phyloP scores from a whole-genome alignment of 2,888 invertebrate genomes.

The Tolmerus cingulatus region DNA sequence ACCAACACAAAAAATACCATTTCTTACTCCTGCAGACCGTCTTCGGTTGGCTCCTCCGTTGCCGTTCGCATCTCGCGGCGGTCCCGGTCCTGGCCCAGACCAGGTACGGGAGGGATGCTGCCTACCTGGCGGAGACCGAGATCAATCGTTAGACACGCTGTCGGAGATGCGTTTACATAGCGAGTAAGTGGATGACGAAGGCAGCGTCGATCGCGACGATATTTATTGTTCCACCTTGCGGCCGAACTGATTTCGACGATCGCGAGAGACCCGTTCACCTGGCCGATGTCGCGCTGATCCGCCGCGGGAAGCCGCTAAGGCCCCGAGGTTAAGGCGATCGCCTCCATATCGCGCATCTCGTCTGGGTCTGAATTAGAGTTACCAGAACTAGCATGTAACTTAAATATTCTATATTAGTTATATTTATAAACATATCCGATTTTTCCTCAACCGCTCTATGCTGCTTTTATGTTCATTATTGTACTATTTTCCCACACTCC shows the following conservation, averaged over 20 bases:
- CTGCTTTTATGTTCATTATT: too few species aligned
- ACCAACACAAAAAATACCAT: conserved; percentile 7
- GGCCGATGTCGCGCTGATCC: conserved; percentile 29
- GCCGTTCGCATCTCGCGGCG: background rate
- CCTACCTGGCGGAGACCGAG: background rate
- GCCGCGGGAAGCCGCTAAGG: background rate
- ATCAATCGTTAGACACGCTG: conserved; percentile 38
- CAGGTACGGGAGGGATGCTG: background rate
- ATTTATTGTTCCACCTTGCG: conserved; percentile 42
- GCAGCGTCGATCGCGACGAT: conserved; percentile 32
- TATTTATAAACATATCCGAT: too few species aligned
- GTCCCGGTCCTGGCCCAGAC: background rate
- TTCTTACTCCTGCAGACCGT: conserved; percentile 4
- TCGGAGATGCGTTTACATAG: conserved; percentile 30
- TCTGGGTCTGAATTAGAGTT: background rate
- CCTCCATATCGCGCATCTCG: background rate
- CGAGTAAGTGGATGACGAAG: conserved; percentile 8
- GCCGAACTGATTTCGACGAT: conserved; percentile 10
- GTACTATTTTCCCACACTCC: too few species aligned
- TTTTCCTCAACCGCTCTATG: too few species aligned
- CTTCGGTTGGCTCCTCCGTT: background rate
- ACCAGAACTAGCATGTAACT: background rate
- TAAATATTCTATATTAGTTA: background rate
- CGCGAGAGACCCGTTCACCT: background rate
- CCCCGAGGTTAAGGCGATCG: background rate